Evolutionary conservation across 2,888 invertebrate genomes (phyloP).

Genomic region (Saturnia japonica): DNA sequence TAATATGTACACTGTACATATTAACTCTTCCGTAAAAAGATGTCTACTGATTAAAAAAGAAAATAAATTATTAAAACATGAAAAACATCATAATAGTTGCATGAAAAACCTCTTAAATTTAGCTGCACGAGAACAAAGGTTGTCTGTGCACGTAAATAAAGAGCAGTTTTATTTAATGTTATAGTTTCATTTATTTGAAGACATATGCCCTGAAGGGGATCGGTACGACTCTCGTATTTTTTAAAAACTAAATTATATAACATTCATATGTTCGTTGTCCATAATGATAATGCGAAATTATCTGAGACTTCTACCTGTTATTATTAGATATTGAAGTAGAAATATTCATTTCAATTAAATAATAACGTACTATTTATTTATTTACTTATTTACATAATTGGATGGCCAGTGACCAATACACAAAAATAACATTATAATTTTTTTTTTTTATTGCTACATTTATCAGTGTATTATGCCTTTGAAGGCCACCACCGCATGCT

Average conservation of each 20-base stretch:
- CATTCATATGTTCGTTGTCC: neutral
- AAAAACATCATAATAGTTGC: slow-evolving; percentile 14
- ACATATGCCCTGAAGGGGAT: slow-evolving; percentile 7
- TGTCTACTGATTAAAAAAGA: neutral
- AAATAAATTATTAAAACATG: slow-evolving; percentile 2
- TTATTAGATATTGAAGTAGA: neutral
- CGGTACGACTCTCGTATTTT: neutral
- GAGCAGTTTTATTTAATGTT: slow-evolving; percentile 35
- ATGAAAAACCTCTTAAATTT: slow-evolving; percentile 23
- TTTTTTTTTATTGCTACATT: no score
- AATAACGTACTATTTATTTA: no score
- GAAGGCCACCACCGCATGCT: no score
- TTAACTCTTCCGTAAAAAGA: no score
- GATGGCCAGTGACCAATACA: no score
- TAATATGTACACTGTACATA: neutral
- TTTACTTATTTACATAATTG: no score
- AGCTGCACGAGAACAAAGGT: slow-evolving; percentile 32
- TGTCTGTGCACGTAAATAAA: slow-evolving; percentile 23
- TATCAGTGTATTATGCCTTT: no score
- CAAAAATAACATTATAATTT: no score
- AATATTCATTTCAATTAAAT: neutral
- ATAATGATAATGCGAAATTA: neutral
- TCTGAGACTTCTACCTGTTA: neutral
- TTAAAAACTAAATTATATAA: neutral
- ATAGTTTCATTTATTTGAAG: slow-evolving; percentile 35